Base-by-base conservation (phyloP, 37 sponge, comb jelly and placozoan genomes). In the Crambe crambe region DNA sequence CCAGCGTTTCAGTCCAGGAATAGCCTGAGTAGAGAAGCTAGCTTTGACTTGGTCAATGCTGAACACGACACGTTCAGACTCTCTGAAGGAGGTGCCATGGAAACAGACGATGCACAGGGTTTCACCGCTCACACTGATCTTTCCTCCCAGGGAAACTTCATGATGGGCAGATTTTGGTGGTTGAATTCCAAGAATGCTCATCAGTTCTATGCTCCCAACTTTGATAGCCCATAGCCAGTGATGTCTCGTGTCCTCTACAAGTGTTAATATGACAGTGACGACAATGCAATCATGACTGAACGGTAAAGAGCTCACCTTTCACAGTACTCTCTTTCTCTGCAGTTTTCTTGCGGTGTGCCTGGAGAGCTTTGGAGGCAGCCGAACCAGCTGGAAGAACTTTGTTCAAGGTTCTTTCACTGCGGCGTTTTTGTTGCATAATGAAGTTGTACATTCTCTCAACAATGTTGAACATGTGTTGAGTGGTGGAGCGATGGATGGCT, bases 211-310 rank as follows among this genome's bases (percentile, higher is more conserved):
- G 31, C 75, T 84, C 3, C 88, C 83, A n/a, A 76, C 80, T 42
- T 79, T 54, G 34, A 85, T 74, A 10, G 89, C 93, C 93, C 93
- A 93, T 31, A 89, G 78, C 93, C 93, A 93, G 80, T 90, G 91
- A 59, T 90, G 82, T 25, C 67, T 26, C 10, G 23, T 68, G 41
- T 74, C 38, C 75, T 42, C 68, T 71, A 39, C 23, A 42, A 30
- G n/a, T n/a, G n/a, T n/a, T n/a, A n/a, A n/a, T n/a, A n/a, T n/a
- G n/a, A n/a, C n/a, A n/a, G n/a, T n/a, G n/a, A n/a, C n/a, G n/a
- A n/a, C n/a, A n/a, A n/a, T n/a, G n/a, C n/a, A n/a, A n/a, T n/a
- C n/a, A n/a, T n/a, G n/a, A n/a, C n/a, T n/a, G n/a, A n/a, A n/a
- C n/a, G n/a, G n/a, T n/a, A n/a, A n/a, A n/a, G n/a, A n/a, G 40